Evolutionary conservation across 2,888 invertebrate genomes (phyloP).

Genomic region (Pachliopta kotzebuea): DNA sequence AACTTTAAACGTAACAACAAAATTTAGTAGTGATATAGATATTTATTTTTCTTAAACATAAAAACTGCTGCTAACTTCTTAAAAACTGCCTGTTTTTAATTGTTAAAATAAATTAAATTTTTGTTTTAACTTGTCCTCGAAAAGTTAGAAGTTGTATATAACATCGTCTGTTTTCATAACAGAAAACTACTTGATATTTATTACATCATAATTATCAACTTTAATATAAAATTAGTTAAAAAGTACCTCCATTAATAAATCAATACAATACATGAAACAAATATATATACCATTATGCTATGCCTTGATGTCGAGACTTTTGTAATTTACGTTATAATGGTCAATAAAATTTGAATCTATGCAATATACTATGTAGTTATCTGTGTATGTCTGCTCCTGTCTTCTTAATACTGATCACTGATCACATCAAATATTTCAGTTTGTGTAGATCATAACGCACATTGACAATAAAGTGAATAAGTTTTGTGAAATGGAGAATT

Average conservation of each 20-base stretch:
- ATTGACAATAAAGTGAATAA: constrained; percentile 22
- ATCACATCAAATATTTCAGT: constrained; percentile 10
- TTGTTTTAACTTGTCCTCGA: no score
- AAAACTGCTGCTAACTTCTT: no score
- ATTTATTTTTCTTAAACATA: no score
- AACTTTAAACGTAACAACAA: no score
- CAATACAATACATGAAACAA: not conserved
- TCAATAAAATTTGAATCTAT: constrained; percentile 7
- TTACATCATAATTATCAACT: no score
- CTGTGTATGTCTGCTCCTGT: constrained; percentile 15
- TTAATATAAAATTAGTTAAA: not conserved
- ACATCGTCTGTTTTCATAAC: no score
- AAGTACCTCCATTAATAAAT: not conserved
- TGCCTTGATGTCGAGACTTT: not conserved
- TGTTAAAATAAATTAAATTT: no score
- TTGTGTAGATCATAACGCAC: constrained; percentile 17
- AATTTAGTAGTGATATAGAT: no score
- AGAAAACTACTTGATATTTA: no score
- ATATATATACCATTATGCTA: no score
- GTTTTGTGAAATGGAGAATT: constrained; percentile 14
- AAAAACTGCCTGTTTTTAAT: no score
- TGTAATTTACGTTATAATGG: not conserved
- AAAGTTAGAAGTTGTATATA: no score
- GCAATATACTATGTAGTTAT: not conserved
- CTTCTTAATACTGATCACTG: constrained; percentile 14